Percentiles rank a stretch among this genome's conserved stretches.
Evolutionary conservation across 1,140 invertebrate genomes (phyloP).

Genomic region (Triops cancriformis): DNA sequence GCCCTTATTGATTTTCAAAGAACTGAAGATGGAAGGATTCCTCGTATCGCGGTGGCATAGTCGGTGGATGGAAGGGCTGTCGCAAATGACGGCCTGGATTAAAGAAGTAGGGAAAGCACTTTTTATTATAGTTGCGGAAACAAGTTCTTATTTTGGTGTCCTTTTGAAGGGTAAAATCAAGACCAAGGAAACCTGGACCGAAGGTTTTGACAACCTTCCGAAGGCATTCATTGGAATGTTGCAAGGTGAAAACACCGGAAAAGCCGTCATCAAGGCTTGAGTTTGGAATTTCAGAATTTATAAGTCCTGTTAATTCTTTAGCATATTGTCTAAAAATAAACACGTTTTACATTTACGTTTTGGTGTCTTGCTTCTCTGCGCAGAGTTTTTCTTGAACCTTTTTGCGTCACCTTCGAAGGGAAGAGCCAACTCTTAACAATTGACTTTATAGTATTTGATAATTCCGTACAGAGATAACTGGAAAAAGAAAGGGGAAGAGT

Average conservation of each 20-base stretch:
- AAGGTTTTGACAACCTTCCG: conserved; percentile 44
- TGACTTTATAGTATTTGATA: too few relatives aligned
- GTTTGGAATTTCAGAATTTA: conserved; percentile 8
- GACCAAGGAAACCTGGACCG: conserved; percentile 39
- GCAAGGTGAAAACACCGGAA: conserved; percentile 41
- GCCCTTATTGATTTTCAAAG: conserved; percentile 43
- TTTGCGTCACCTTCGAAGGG: too few relatives aligned
- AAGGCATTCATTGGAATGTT: conserved; percentile 43
- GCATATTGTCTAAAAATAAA: too few relatives aligned
- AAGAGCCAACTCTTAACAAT: too few relatives aligned
- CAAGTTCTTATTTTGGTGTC: conserved; percentile 17
- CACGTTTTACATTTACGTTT: too few relatives aligned
- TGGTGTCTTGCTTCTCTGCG: too few relatives aligned
- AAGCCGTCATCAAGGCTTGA: conserved; percentile 40
- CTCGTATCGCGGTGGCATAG: conserved; percentile 44
- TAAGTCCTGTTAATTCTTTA: too few relatives aligned
- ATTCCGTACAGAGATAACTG: too few relatives aligned
- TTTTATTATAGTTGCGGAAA: neutral
- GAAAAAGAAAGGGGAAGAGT: too few relatives aligned
- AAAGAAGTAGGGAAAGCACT: conserved; percentile 44
- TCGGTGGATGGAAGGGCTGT: conserved; percentile 46
- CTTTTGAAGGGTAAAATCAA: conserved; percentile 41
- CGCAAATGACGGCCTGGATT: conserved; percentile 51
- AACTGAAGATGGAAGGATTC: conserved; percentile 54
- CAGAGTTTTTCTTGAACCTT: too few relatives aligned